Base-by-base conservation (phyloP, 2,888 invertebrate species). In the Eristalis intricaria region DNA sequence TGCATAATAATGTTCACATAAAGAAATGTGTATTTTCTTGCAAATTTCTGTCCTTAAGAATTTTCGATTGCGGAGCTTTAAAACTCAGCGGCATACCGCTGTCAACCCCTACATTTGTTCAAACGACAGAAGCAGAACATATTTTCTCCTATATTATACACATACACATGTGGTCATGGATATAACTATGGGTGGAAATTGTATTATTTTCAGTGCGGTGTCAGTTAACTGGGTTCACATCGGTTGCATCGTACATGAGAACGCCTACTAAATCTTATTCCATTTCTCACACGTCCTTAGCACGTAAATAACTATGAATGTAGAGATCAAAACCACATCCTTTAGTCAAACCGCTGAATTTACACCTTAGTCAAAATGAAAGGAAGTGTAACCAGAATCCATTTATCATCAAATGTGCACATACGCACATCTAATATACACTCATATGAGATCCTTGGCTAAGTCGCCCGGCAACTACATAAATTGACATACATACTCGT, bases 341-440 rank as follows among this genome's bases (percentile, higher is more conserved):
- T 82, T 88, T 88, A 84, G 79, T 80, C 86, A 88, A 89, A 89
- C 89, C 89, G 89, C 89, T 89, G 88, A 89, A 89, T 89, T 89
- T 88, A 89, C 89, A 89, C 89, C 89, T 89, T 79, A 89, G 86
- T 88, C 89, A 88, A 88, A 89, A 86, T 84, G 89, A 88, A 88
- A 89, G 89, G 89, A 89, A 89, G 86, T 89, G 89, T 88, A 89
- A 88, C 89, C 89, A 87, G 84, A 89, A 87, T 88, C 89, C 88
- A 86, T 89, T 89, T 82, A 89, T 89, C 89, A 89, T 88, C 82
- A 86, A 32, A 84, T 50, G 50, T 19, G 50, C 50, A 50, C 50
- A 50, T 50, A 8, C 50, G 19, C 19, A 50, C 32, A 32, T 7
- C 8, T 32, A 32, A 2, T 0, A 5, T 19, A 15, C n/a, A 5